These are phyloP conservation scores for Panurus biarmicus DNA, from an alignment of 2,113 vertebrate genomes.

Conservation along the genomic window DNA sequence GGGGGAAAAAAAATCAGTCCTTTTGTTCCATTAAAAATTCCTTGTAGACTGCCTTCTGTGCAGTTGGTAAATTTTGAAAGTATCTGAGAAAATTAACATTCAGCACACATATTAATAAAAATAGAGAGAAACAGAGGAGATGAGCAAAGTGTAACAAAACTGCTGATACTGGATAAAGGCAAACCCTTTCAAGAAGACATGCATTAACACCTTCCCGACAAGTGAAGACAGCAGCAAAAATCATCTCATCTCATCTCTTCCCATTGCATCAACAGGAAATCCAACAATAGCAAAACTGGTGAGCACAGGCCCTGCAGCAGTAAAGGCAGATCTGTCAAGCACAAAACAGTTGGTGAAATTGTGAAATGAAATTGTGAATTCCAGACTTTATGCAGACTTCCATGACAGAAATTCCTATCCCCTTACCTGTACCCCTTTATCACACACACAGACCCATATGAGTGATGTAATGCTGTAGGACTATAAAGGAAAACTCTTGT, in stretches of 20 bases:
- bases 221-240: background rate
- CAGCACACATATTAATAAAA: constrained; percentile 8
- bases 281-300: background rate
- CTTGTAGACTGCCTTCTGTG: background rate
- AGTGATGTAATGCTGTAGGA: background rate
- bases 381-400: background rate
- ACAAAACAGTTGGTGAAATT: background rate
- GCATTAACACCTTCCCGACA: constrained; percentile 19
- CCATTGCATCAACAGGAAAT: background rate
- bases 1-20: background rate
- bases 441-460: background rate
- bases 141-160: background rate
- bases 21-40: constrained; percentile 38
- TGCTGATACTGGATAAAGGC: background rate
- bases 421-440: background rate
- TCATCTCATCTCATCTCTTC: background rate
- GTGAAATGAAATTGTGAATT: background rate
- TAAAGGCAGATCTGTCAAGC: background rate
- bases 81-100: constrained; percentile 26
- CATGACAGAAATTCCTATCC: background rate
- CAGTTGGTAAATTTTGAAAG: background rate
- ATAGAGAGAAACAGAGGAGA: background rate
- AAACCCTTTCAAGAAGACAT: background rate
- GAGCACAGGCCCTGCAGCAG: background rate
- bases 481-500: background rate